phyloP scores from a whole-genome alignment of 2,888 invertebrate genomes.

The Eupithecia subfuscata region DNA sequence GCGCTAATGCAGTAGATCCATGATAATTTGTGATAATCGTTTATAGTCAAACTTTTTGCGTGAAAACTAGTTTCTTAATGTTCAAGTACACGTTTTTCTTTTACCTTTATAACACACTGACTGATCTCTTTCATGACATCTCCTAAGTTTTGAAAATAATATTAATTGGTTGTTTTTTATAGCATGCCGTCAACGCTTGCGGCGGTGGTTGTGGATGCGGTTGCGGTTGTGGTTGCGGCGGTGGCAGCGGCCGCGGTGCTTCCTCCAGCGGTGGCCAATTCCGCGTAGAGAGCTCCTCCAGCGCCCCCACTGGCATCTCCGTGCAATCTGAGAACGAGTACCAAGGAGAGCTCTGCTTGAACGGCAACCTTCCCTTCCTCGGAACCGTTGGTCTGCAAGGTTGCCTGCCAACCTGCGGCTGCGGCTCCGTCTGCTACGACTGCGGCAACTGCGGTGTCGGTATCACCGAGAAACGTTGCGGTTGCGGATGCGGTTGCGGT shows the following conservation, averaged over 20 bases:
- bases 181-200: constrained; percentile 13
- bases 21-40: not conserved
- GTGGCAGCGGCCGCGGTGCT: constrained; percentile 35
- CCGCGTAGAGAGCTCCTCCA: constrained; percentile 46
- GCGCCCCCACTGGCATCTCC: constrained; percentile 54
- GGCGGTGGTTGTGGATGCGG: constrained; percentile 13
- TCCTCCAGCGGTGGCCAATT: constrained; percentile 49
- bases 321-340: constrained; percentile 60
- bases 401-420: constrained; percentile 49
- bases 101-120: not conserved
- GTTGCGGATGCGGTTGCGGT: constrained; percentile 2
- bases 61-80: not conserved
- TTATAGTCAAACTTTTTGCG: not conserved
- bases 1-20: not conserved
- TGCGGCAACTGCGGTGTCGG: constrained; percentile 48
- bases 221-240: constrained; percentile 27
- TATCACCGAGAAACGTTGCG: constrained; percentile 30
- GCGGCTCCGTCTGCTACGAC: constrained; percentile 50
- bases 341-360: constrained; percentile 50
- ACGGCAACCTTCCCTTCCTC: constrained; percentile 57
- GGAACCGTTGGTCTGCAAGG: constrained; percentile 56
- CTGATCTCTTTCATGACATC: not conserved
- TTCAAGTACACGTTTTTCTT: not conserved
- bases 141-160: not conserved
- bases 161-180: not conserved